Evolutionary conservation across 2,113 vertebrate genomes (phyloP).

Genomic region (Microtus richardsoni): DNA sequence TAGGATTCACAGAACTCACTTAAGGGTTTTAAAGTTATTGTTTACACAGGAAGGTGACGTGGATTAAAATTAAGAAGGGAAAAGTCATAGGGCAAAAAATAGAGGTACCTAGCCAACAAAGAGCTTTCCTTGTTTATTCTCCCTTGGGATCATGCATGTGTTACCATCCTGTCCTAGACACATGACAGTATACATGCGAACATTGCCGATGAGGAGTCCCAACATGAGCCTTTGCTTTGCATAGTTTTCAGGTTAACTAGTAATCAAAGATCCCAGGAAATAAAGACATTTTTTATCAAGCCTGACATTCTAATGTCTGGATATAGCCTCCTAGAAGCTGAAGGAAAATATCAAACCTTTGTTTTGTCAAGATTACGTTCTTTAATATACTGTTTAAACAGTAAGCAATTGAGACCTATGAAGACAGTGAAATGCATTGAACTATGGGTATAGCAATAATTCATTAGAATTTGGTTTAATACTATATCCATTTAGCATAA

Average conservation of each 20-base stretch:
- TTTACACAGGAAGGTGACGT: neutral
- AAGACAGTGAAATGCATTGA: too few relatives aligned
- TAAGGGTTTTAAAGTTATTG: neutral
- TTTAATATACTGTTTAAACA: conserved; percentile 6
- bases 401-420: neutral
- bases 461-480: neutral
- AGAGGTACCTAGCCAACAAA: neutral
- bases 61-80: conserved; percentile 18
- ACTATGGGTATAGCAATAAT: neutral
- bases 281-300: conserved; percentile 8
- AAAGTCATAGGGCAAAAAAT: neutral
- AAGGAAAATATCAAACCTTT: conserved; percentile 13
- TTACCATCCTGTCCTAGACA: neutral
- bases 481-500: neutral
- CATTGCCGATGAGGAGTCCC: neutral
- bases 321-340: neutral
- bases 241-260: conserved; percentile 25
- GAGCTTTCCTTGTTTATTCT: neutral
- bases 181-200: neutral
- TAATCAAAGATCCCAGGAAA: neutral
- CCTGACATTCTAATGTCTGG: neutral
- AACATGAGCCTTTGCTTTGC: neutral
- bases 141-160: neutral
- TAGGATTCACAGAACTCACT: conserved; percentile 27
- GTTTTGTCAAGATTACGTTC: neutral